These are phyloP conservation scores for Lutjanus erythropterus DNA, from an alignment of 2,113 vertebrate species.

Conservation along the genomic window DNA sequence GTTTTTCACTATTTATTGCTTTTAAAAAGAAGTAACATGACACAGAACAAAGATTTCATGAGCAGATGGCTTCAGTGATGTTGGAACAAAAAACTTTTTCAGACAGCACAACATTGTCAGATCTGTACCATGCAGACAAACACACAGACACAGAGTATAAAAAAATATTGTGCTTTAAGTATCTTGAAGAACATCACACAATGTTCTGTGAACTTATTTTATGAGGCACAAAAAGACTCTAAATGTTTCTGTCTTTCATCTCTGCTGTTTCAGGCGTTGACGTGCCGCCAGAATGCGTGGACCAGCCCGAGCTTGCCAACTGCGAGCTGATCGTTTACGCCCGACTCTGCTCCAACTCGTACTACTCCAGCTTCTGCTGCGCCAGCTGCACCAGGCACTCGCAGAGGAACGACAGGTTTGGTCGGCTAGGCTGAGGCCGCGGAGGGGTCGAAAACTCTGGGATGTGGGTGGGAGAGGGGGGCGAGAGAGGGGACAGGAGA, in stretches of 20 bases:
- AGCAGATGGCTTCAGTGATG: not conserved
- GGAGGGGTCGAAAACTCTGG: not conserved
- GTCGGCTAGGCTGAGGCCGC: conserved; percentile 35
- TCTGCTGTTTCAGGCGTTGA: conserved; percentile 11
- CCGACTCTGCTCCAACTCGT: conserved; percentile 91
- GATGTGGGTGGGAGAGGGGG: not conserved
- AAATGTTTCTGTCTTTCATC: not conserved
- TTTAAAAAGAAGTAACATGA: too few relatives aligned
- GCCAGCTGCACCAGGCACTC: conserved; percentile 89
- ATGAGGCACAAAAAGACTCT: not conserved
- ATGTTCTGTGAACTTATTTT: not conserved
- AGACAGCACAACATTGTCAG: too few relatives aligned
- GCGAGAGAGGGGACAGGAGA: too few relatives aligned
- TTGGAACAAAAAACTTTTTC: not conserved
- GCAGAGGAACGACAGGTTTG: conserved; percentile 31
- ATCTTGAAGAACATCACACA: not conserved
- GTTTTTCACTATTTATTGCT: too few relatives aligned
- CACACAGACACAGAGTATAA: not conserved
- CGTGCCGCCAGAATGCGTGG: conserved; percentile 85
- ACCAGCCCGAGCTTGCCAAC: conserved; percentile 95
- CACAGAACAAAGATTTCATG: too few relatives aligned
- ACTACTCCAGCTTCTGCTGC: conserved; percentile 97
- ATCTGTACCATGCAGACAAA: not conserved
- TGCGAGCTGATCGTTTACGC: conserved; percentile 93
- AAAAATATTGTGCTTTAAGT: too few relatives aligned